These are phyloP conservation scores for Natator depressus DNA, from an alignment of 2,113 vertebrate genomes.

Conservation along the genomic window DNA sequence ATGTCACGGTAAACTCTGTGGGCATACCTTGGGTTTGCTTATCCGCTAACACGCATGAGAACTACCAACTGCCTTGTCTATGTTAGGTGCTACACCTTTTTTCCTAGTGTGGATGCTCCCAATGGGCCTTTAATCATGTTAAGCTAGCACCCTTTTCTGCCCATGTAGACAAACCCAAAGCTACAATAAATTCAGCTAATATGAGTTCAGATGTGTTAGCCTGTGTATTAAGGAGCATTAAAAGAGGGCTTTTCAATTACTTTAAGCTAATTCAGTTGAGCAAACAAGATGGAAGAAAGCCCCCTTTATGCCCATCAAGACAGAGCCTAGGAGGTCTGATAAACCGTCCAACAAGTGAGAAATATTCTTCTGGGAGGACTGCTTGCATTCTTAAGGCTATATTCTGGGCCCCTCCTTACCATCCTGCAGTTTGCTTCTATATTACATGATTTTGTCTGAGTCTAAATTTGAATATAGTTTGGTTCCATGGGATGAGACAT, in stretches of 20 bases:
- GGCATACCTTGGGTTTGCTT: background rate
- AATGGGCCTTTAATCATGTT: rapidly evolving
- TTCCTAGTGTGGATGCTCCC: rapidly evolving
- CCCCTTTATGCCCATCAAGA: background rate
- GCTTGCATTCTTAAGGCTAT: background rate
- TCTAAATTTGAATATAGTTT: background rate
- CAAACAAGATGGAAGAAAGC: background rate
- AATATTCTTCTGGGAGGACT: background rate
- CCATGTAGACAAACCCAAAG: background rate
- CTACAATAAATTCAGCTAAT: background rate
- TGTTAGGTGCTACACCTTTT: background rate
- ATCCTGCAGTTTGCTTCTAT: rapidly evolving
- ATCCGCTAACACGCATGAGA: background rate
- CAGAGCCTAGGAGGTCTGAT: background rate
- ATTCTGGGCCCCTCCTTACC: background rate
- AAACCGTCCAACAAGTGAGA: background rate
- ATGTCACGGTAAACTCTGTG: background rate
- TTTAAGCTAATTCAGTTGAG: constrained; percentile 5
- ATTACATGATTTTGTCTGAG: rapidly evolving
- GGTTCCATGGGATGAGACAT: background rate
- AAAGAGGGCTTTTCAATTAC: background rate
- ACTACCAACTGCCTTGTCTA: rapidly evolving
- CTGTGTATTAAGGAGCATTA: background rate
- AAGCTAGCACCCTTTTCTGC: background rate
- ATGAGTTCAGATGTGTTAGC: background rate